Base-by-base conservation (phyloP, 2,113 vertebrate genomes). In the Apistogramma diplotaenia region DNA sequence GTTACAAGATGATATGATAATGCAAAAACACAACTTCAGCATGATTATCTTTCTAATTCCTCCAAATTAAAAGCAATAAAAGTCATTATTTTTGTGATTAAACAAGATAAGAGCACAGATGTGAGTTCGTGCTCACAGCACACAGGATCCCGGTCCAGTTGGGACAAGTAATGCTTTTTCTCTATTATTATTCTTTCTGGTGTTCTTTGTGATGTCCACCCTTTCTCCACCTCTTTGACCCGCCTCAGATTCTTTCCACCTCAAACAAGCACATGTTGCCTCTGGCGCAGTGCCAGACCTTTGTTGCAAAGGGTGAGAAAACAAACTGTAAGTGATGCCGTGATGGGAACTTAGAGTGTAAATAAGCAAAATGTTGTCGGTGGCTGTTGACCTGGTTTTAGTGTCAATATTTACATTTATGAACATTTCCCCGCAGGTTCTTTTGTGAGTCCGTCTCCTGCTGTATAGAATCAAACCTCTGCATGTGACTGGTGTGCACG, bases 171-270 rank as follows among this genome's bases (percentile, higher is more conserved):
- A 53, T 4, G 3, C 43, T 3, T 25, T 56, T 40, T 1, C 54
- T 43, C 15, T 18, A 8, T 19, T 74, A 3, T 80, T 86, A 31
- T 74, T 73, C 9, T 56, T 6, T 33, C 53, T 60, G 60, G 56
- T 56, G 25, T 51, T 80, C 25, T 46, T 74, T n/a, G 18, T 76
- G 58, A 62, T 54, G 16, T 13, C 37, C 29, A 2, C 70, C 49
- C 81, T 72, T 43, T 81, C 77, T 55, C 67, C 61, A 73, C 59
- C 62, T 88, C 55, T 51, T 73, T 56, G 59, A 87, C 78, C 57
- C 4, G 13, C 62, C 49, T 79, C 59, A 53, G 51, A 88, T 87
- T 91, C 78, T 91, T 92, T 89, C 87, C 90, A 85, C 21, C 56
- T 29, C 8, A 51, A 79, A 81, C 74, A 40, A 21, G 31, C 75